Evolutionary conservation across 2,113 vertebrate species (phyloP).

Genomic region (Leptobrachium leishanense): DNA sequence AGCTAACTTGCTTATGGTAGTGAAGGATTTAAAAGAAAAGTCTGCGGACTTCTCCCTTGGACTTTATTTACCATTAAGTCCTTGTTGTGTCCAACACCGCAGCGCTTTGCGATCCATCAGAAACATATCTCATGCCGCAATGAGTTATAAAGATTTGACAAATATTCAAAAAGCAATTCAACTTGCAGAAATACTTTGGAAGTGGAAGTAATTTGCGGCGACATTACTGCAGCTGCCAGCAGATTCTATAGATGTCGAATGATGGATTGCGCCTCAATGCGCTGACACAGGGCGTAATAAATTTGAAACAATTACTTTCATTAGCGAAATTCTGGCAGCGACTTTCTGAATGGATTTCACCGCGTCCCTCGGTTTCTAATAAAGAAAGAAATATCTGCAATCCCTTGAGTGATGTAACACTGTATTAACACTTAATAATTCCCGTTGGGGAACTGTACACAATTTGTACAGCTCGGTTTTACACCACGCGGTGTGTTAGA

Average conservation of each 20-base stretch:
- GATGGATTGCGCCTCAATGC: slow-evolving; percentile 29
- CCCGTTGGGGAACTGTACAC: too few species aligned
- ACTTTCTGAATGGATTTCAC: background rate
- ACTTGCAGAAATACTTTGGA: background rate
- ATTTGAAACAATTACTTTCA: slow-evolving; percentile 24
- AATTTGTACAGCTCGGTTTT: too few species aligned
- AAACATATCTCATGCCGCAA: background rate
- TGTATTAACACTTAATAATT: too few species aligned
- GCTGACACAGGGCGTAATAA: slow-evolving; percentile 44
- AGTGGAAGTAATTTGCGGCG: slow-evolving; percentile 6
- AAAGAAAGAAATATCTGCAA: background rate
- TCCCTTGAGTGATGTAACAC: too few species aligned
- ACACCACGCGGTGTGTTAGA: too few species aligned
- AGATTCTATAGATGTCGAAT: slow-evolving; percentile 13
- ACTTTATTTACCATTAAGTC: too few species aligned
- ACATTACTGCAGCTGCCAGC: slow-evolving; percentile 9
- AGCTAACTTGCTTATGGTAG: too few species aligned
- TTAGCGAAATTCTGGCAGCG: background rate
- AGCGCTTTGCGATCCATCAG: background rate
- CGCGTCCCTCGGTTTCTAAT: background rate
- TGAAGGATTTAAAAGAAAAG: too few species aligned
- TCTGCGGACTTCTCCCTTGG: too few species aligned
- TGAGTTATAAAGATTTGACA: background rate
- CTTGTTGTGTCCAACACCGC: background rate
- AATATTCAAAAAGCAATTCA: background rate